Conservation (phyloP, 2,888 invertebrate genomes). For the Electrophaes corylata region DNA sequence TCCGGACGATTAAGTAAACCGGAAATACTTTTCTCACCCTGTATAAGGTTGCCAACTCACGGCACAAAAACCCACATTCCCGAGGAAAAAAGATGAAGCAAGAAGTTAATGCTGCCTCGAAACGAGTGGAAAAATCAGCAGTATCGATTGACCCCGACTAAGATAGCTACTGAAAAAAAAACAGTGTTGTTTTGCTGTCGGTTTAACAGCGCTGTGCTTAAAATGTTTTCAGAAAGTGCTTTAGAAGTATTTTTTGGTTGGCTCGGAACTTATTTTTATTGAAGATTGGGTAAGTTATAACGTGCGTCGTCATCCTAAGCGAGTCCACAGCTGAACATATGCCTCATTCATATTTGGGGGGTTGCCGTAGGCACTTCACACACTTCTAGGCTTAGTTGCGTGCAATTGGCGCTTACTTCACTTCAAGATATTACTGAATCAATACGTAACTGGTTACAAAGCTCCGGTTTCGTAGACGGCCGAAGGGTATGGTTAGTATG, state of each 20-base stretch:
- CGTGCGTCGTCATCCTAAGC: too few relatives aligned
- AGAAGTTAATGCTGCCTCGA: constrained; percentile 22
- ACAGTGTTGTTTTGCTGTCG: background rate
- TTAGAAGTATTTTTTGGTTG: background rate
- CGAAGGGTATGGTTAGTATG: too few relatives aligned
- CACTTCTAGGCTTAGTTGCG: too few relatives aligned
- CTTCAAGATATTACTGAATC: too few relatives aligned
- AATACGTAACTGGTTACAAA: too few relatives aligned
- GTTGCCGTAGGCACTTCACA: too few relatives aligned
- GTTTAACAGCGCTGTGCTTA: background rate
- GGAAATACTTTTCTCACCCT: constrained; percentile 5
- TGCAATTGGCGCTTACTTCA: too few relatives aligned
- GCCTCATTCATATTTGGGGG: too few relatives aligned
- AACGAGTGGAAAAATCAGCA: constrained; percentile 9
- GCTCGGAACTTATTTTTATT: background rate
- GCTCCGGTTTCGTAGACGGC: too few relatives aligned
- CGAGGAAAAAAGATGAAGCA: constrained; percentile 16
- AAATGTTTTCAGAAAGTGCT: background rate
- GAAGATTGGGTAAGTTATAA: background rate
- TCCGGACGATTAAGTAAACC: background rate
- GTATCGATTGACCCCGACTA: constrained; percentile 23
- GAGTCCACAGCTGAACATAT: too few relatives aligned
- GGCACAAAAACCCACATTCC: constrained; percentile 24
- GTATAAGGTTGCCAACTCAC: constrained; percentile 19
- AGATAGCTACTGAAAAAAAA: constrained; percentile 14